phyloP scores from a whole-genome alignment of 2,797 vertebrate species.

The Moxostoma hubbsi region DNA sequence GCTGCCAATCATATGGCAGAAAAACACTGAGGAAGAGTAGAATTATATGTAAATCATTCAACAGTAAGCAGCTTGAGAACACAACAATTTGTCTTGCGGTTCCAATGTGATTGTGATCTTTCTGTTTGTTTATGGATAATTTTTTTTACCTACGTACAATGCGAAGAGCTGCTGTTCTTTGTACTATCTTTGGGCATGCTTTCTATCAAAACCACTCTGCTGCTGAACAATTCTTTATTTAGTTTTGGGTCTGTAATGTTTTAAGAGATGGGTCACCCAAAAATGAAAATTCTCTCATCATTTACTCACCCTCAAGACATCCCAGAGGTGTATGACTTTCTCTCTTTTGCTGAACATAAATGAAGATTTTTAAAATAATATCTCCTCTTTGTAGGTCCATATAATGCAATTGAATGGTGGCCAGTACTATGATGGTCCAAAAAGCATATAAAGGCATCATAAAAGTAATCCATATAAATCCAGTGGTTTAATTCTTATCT shows the following conservation, averaged over 20 bases:
- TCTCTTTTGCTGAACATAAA: no score
- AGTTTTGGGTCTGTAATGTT: conserved; percentile 2
- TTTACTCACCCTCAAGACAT: no score
- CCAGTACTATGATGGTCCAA: no score
- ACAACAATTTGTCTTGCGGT: background rate
- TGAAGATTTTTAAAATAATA: no score
- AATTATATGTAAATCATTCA: conserved; percentile 9
- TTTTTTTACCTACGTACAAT: background rate
- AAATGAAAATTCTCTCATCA: no score
- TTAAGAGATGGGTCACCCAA: background rate
- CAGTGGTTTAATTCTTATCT: no score
- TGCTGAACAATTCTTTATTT: background rate
- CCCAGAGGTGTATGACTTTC: no score
- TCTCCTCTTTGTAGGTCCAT: no score
- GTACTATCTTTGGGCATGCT: conserved; percentile 1
- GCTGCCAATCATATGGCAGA: conserved; percentile 15
- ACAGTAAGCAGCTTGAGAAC: conserved; percentile 19
- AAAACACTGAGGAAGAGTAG: conserved; percentile 16
- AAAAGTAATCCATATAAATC: no score
- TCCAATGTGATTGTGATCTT: conserved; percentile 16
- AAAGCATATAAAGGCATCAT: no score
- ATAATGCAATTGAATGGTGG: no score
- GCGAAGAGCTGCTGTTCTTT: conserved; percentile 2
- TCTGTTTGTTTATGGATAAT: conserved; percentile 9
- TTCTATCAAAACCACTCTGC: conserved; percentile 2